These are phyloP conservation scores for Nannoperca australis DNA, from an alignment of 2,797 vertebrate species.

Conservation along the genomic window DNA sequence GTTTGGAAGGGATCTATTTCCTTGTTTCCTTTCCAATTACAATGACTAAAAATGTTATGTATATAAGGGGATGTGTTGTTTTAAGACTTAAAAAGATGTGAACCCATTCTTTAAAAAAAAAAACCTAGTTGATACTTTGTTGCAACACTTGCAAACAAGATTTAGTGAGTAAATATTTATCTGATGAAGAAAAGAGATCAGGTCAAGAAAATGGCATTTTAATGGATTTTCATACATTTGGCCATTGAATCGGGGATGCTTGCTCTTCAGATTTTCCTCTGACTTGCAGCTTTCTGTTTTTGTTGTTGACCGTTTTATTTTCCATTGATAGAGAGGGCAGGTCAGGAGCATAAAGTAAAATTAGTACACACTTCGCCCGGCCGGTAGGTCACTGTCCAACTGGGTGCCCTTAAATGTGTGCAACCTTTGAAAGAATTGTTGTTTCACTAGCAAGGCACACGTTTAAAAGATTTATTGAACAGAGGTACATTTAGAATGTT, in stretches of 20 bases:
- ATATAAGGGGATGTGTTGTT: not conserved
- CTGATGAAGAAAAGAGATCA: not conserved
- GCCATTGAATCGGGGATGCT: conserved; percentile 2
- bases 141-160: not conserved
- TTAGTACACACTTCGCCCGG: conserved; percentile 47
- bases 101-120: not conserved
- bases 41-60: not conserved
- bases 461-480: too few relatives aligned
- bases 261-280: conserved; percentile 13
- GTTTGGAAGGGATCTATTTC: not conserved
- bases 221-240: conserved; percentile 17
- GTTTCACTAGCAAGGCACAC: too few relatives aligned
- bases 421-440: conserved; percentile 64
- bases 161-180: conserved; percentile 2
- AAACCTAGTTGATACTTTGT: not conserved
- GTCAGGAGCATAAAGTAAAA: conserved; percentile 58
- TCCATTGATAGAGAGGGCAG: conserved; percentile 16
- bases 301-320: conserved; percentile 19
- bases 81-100: not conserved
- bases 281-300: conserved; percentile 28
- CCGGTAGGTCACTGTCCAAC: conserved; percentile 57
- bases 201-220: not conserved
- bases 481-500: too few relatives aligned
- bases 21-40: not conserved
- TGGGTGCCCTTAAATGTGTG: conserved; percentile 61